These are phyloP conservation scores for Macrotrachela quadricornifera DNA, from an alignment of 1,140 invertebrate genomes.

Conservation along the genomic window DNA sequence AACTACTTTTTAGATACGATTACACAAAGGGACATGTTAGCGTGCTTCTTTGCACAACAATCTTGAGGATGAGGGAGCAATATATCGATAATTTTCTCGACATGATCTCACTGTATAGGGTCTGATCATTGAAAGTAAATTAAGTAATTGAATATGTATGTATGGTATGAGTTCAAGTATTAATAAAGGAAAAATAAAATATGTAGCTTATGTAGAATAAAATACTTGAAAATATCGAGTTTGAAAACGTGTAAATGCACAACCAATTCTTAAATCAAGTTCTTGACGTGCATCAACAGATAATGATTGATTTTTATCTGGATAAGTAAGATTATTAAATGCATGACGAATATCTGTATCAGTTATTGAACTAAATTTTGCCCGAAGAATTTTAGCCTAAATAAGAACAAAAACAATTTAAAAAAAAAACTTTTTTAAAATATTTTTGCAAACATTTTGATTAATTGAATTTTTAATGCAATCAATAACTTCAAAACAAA, in stretches of 20 bases:
- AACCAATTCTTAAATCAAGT: conserved; percentile 85
- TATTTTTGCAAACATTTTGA: conserved; percentile 31
- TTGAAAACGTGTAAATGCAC: conserved; percentile 92
- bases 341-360: conserved; percentile 87
- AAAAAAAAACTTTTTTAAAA: not conserved
- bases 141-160: not conserved
- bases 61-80: too few relatives aligned
- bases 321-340: conserved; percentile 57
- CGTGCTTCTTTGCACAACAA: too few relatives aligned
- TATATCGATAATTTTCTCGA: too few relatives aligned
- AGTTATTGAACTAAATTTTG: conserved; percentile 91
- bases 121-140: too few relatives aligned
- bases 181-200: conserved; percentile 10
- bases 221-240: conserved; percentile 72
- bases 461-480: conserved; percentile 32
- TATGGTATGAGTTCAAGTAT: conserved; percentile 14
- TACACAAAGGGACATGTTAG: too few relatives aligned
- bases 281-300: conserved; percentile 95
- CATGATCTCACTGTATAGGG: too few relatives aligned
- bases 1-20: too few relatives aligned
- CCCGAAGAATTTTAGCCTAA: conserved; percentile 45
- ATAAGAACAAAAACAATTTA: conserved; percentile 5
- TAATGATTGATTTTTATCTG: conserved; percentile 87
- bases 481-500: conserved; percentile 84
- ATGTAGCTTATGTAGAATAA: not conserved